These are phyloP conservation scores for Drosophila albomicans DNA, from an alignment of 1,140 invertebrate genomes.

Conservation along the genomic window DNA sequence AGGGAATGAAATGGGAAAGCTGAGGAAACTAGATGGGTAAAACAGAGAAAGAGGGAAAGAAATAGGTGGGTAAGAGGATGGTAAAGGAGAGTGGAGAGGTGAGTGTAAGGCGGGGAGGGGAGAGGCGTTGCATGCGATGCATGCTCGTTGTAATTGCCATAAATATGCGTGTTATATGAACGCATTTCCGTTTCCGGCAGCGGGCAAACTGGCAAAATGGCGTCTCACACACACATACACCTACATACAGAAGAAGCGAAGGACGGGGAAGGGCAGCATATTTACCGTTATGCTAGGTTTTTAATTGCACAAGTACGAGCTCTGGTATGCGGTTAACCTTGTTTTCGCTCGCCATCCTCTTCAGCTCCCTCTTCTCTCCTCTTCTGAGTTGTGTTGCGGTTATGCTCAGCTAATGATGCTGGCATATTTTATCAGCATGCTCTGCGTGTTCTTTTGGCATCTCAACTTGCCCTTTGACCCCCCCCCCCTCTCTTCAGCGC, in stretches of 20 bases:
- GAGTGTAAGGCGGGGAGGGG: neutral
- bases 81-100: neutral
- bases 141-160: conserved; percentile 50
- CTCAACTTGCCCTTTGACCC: too few relatives aligned
- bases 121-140: conserved; percentile 15
- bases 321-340: conserved; percentile 15
- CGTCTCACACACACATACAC: conserved; percentile 3
- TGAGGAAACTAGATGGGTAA: too few relatives aligned
- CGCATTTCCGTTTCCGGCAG: conserved; percentile 57
- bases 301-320: conserved; percentile 45
- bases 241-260: too few relatives aligned
- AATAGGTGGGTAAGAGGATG: neutral
- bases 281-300: conserved; percentile 41
- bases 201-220: conserved; percentile 36
- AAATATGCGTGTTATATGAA: conserved; percentile 46
- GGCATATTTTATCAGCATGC: conserved; percentile 40
- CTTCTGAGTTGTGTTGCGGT: conserved; percentile 8
- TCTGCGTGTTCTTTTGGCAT: conserved; percentile 10
- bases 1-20: too few relatives aligned
- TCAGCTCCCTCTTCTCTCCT: neutral
- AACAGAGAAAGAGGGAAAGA: neutral
- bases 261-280: neutral
- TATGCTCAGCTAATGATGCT: conserved; percentile 40
- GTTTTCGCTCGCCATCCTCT: neutral
- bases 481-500: neutral